Percentiles rank a stretch among this genome's conserved stretches.
phyloP scores from a whole-genome alignment of 2,888 invertebrate genomes.

The Hemistola chrysoprasaria region DNA sequence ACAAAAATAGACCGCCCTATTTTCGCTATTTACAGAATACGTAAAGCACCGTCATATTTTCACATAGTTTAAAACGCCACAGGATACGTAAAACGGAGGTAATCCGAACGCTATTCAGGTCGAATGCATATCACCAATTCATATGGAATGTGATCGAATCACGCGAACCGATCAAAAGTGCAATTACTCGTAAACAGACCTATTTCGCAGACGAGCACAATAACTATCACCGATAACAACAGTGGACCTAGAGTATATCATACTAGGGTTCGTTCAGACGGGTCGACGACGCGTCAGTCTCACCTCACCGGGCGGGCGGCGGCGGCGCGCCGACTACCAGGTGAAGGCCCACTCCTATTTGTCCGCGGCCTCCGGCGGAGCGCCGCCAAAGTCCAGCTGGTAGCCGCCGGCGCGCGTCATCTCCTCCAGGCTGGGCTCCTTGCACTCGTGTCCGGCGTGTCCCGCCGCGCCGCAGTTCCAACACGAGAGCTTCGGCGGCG shows the following conservation, averaged over 20 bases:
- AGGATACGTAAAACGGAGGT: constrained; percentile 6
- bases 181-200: constrained; percentile 50
- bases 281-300: constrained; percentile 39
- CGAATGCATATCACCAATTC: constrained; percentile 7
- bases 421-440: constrained; percentile 95
- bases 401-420: constrained; percentile 89
- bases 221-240: constrained; percentile 43
- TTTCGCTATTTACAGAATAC: too few relatives aligned
- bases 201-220: constrained; percentile 44
- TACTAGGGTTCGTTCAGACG: too few relatives aligned
- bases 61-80: too few relatives aligned
- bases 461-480: constrained; percentile 95
- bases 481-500: constrained; percentile 88
- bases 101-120: not conserved
- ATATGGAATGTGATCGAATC: constrained; percentile 42
- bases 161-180: constrained; percentile 56
- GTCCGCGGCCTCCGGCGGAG: constrained; percentile 66
- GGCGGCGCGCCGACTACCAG: constrained; percentile 22
- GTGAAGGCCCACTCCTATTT: constrained; percentile 51
- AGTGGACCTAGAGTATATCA: constrained; percentile 44
- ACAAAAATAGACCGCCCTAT: too few relatives aligned
- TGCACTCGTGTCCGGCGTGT: constrained; percentile 93
- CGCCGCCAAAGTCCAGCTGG: constrained; percentile 84
- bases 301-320: constrained; percentile 24
- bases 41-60: too few relatives aligned